A percentile compares a stretch with the other conserved stretches of the same genome.
Evolutionary conservation across 2,888 invertebrate species (phyloP).

Genomic region (Iphiclides podalirius): DNA sequence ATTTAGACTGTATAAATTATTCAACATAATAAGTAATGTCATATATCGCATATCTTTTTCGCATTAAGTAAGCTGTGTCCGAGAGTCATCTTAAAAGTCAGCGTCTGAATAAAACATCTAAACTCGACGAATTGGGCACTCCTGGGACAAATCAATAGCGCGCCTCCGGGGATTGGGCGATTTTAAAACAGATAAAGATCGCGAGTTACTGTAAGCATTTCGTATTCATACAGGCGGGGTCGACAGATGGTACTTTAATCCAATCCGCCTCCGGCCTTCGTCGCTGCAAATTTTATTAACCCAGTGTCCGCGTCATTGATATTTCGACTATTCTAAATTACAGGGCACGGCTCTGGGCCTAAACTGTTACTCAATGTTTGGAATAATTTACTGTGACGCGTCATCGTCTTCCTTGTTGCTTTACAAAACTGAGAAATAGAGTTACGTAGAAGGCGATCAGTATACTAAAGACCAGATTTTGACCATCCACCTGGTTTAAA

Average conservation of each 20-base stretch:
- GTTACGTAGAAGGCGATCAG: no score
- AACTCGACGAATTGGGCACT: conserved; percentile 65
- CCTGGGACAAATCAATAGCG: conserved; percentile 71
- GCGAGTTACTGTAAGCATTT: conserved; percentile 70
- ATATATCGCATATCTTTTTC: no score
- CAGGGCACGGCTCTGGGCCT: conserved; percentile 29
- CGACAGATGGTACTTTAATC: conserved; percentile 79
- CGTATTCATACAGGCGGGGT: conserved; percentile 74
- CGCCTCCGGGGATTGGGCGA: conserved; percentile 70
- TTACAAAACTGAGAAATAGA: no score
- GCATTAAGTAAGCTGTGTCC: no score
- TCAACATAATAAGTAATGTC: no score
- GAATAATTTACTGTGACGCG: no score
- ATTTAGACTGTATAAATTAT: no score
- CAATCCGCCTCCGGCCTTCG: conserved; percentile 76
- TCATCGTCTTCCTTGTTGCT: no score
- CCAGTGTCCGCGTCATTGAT: conserved; percentile 78
- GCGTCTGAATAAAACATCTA: conserved; percentile 64
- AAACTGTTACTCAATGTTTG: no score
- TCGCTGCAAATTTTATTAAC: conserved; percentile 76
- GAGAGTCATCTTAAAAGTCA: no score
- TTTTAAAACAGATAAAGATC: conserved; percentile 80
- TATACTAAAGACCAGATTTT: no score
- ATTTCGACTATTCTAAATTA: conserved; percentile 71
- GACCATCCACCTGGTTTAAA: no score